Conservation (phyloP, 2,113 vertebrate genomes). For the Prionailurus viverrinus region DNA sequence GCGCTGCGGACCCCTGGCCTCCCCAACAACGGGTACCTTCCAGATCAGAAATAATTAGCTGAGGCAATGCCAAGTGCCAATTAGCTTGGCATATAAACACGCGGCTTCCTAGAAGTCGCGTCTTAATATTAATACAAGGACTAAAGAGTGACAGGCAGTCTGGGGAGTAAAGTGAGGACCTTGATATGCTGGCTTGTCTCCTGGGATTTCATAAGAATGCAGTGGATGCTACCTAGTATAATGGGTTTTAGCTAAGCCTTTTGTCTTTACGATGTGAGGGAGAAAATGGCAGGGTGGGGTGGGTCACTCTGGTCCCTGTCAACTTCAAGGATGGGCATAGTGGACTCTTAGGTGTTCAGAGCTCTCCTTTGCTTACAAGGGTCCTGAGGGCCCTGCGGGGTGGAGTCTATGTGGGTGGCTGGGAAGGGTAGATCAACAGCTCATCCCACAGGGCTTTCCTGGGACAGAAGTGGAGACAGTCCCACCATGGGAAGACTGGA, state of each 20-base stretch:
- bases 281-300: not conserved
- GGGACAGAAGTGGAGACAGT: fast-evolving
- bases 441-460: not conserved
- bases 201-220: not conserved
- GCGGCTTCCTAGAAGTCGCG: not conserved
- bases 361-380: not conserved
- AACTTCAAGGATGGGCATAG: not conserved
- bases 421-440: not conserved
- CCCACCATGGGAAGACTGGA: fast-evolving
- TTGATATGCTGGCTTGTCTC: not conserved
- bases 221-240: too few species aligned
- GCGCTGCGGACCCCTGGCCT: not conserved
- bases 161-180: not conserved
- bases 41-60: constrained; percentile 28
- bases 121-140: not conserved
- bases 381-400: not conserved
- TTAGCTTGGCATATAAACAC: not conserved
- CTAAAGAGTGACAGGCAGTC: not conserved
- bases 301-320: not conserved
- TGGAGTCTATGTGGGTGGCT: fast-evolving
- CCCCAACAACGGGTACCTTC: not conserved
- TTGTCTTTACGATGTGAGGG: not conserved
- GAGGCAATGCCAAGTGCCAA: not conserved
- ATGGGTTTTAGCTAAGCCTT: not conserved
- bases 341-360: not conserved